Conservation (phyloP, 2,113 vertebrate genomes). For the Peromyscus californicus region DNA sequence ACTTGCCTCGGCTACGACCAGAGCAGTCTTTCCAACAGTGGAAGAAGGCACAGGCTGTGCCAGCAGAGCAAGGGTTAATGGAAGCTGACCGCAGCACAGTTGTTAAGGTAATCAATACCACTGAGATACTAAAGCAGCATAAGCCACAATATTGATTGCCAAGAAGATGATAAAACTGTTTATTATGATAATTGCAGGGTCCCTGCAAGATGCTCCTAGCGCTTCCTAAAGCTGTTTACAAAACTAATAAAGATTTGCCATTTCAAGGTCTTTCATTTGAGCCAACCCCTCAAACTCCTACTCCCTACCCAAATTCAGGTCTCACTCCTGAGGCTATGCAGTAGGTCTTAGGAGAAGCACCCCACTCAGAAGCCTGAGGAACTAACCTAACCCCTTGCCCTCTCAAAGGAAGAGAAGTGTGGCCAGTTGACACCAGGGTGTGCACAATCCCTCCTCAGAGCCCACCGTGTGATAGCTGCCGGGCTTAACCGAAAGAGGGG, state of each 20-base stretch:
- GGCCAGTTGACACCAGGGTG: conserved; percentile 57
- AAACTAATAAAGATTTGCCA: conserved; percentile 84
- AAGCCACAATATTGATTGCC: conserved; percentile 97
- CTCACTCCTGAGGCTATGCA: background rate
- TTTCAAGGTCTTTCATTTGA: conserved; percentile 69
- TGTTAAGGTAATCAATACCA: conserved; percentile 97
- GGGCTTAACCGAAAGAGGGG: conserved; percentile 74
- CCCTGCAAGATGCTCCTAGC: conserved; percentile 86
- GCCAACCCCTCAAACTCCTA: background rate
- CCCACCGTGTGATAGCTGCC: conserved; percentile 59
- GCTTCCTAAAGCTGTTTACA: conserved; percentile 85
- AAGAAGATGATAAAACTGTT: conserved; percentile 98
- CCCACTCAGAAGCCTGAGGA: background rate
- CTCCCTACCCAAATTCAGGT: background rate
- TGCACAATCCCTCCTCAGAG: conserved; percentile 72
- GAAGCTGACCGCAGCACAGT: conserved; percentile 92
- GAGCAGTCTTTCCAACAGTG: background rate
- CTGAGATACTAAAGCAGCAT: conserved; percentile 98
- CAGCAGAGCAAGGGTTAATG: conserved; percentile 88
- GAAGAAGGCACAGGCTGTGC: background rate
- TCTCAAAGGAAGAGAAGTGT: conserved; percentile 74
- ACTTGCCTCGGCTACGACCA: background rate
- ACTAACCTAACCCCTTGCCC: background rate
- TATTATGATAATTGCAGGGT: conserved; percentile 93
- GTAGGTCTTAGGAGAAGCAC: background rate